phyloP scores from a whole-genome alignment of 2,888 invertebrate genomes.

The Synergus japonicus region DNA sequence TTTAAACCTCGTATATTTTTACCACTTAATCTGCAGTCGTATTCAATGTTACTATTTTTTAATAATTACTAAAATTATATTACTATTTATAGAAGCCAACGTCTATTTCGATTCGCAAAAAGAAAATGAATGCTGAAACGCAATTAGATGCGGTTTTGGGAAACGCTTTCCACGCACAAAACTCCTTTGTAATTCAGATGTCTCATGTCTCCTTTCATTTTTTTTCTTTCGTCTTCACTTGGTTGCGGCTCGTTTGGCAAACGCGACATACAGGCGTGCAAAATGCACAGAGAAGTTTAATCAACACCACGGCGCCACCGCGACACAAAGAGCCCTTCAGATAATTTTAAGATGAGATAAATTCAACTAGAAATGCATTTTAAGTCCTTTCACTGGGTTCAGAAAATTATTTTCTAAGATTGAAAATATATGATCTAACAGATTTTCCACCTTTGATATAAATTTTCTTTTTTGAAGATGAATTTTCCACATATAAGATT shows the following conservation, averaged over 20 bases:
- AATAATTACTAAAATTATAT: not conserved
- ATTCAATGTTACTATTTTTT: not conserved
- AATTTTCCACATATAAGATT: no score
- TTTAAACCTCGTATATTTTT: not conserved
- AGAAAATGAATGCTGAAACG: not conserved
- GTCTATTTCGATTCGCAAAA: not conserved
- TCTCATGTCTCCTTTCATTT: not conserved
- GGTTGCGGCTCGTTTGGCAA: constrained; percentile 3
- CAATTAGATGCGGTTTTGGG: constrained; percentile 1
- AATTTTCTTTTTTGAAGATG: no score
- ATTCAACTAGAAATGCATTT: not conserved
- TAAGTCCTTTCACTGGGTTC: not conserved
- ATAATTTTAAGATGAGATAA: not conserved
- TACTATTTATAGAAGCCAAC: not conserved
- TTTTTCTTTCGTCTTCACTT: constrained; percentile 1
- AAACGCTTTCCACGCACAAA: not conserved
- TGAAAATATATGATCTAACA: no score
- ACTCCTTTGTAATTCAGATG: constrained; percentile 4
- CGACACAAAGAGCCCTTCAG: not conserved
- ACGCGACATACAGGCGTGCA: constrained; percentile 7
- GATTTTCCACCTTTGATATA: no score
- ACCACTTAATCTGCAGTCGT: not conserved
- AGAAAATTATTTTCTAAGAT: not conserved
- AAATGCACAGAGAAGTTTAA: not conserved
- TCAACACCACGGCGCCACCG: not conserved